A percentile compares a stretch with the other conserved stretches of the same genome.
These are phyloP conservation scores for Xanthorhoe spadicearia DNA, from an alignment of 2,888 invertebrate species.

Conservation along the genomic window DNA sequence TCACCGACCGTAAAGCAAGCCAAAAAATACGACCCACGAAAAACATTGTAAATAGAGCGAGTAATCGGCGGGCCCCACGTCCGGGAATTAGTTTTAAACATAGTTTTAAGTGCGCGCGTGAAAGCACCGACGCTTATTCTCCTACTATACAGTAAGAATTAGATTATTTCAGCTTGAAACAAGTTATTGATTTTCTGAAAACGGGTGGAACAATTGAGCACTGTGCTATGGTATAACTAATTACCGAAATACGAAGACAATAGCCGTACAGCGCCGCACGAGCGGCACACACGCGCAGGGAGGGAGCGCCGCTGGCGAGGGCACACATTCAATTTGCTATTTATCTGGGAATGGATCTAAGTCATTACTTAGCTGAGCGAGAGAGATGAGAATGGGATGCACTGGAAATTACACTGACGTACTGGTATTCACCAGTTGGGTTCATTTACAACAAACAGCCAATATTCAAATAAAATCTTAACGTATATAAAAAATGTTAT, in stretches of 20 bases:
- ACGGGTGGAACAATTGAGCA: constrained; percentile 25
- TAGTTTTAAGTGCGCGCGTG: constrained; percentile 73
- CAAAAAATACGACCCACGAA: constrained; percentile 83
- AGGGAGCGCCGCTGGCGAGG: constrained; percentile 53
- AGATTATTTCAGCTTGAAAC: constrained; percentile 45
- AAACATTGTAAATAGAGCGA: constrained; percentile 82
- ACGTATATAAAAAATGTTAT: not conserved
- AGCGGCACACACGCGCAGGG: constrained; percentile 45
- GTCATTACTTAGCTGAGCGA: constrained; percentile 84
- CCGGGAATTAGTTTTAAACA: constrained; percentile 79
- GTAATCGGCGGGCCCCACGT: constrained; percentile 71
- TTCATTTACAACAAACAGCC: constrained; percentile 37
- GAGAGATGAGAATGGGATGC: constrained; percentile 78
- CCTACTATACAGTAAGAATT: constrained; percentile 50
- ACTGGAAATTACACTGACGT: constrained; percentile 77
- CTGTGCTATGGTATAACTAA: constrained; percentile 42
- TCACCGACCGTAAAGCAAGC: constrained; percentile 80
- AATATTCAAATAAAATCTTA: constrained; percentile 33
- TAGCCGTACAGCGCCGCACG: constrained; percentile 32
- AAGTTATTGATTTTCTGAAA: constrained; percentile 21
- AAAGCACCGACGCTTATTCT: constrained; percentile 62
- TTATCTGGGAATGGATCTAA: constrained; percentile 84
- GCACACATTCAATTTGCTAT: constrained; percentile 84
- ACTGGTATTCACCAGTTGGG: constrained; percentile 59
- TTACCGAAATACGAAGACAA: constrained; percentile 49